These are phyloP conservation scores for Ophioninae sp. DNA, from an alignment of 2,888 invertebrate species.

Conservation along the genomic window DNA sequence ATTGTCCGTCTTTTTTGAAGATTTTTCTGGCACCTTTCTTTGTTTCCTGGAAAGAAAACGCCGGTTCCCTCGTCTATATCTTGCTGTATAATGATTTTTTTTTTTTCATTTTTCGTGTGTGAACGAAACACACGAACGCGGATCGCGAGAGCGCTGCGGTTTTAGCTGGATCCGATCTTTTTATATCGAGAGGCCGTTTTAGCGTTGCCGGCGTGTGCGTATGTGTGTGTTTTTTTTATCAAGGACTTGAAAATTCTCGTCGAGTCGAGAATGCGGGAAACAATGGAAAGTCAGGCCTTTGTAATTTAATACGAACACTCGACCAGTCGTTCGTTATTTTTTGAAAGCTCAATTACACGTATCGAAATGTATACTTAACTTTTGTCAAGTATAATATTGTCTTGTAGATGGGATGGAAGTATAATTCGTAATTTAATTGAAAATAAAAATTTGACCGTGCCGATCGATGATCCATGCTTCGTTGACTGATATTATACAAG, in stretches of 20 bases:
- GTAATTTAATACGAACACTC: constrained; percentile 30
- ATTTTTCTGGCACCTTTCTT: constrained; percentile 24
- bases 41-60: constrained; percentile 14
- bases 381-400: constrained; percentile 9
- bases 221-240: not conserved
- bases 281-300: constrained; percentile 28
- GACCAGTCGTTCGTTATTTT: constrained; percentile 23
- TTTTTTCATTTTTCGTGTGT: constrained; percentile 32
- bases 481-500: constrained; percentile 9
- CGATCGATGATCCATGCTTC: constrained; percentile 13
- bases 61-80: not conserved
- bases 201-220: too few relatives aligned
- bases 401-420: not conserved
- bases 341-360: constrained; percentile 47
- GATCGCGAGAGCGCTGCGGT: constrained; percentile 29
- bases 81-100: not conserved
- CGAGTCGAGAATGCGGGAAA: constrained; percentile 5
- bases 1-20: not conserved
- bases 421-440: constrained; percentile 18
- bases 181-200: constrained; percentile 28
- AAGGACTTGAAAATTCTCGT: not conserved
- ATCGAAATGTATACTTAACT: constrained; percentile 11
- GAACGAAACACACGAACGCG: constrained; percentile 5
- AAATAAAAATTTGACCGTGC: constrained; percentile 12
- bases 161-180: constrained; percentile 42